Evolutionary conservation across 2,113 vertebrate genomes (phyloP).

Genomic region (Spea bombifrons): DNA sequence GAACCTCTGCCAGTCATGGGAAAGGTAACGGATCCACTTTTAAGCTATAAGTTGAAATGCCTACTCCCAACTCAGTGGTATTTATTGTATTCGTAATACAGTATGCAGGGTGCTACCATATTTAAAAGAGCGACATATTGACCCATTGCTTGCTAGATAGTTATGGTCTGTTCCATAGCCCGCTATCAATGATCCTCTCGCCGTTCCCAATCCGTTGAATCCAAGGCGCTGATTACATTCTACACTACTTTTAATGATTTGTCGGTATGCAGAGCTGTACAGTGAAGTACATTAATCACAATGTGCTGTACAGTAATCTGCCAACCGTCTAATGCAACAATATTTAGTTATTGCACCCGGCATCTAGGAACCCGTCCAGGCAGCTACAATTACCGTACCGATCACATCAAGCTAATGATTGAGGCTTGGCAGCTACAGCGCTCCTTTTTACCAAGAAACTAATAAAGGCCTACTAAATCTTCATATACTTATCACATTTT

Average conservation of each 20-base stretch:
- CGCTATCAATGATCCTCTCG: neutral
- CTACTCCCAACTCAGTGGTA: too few species aligned
- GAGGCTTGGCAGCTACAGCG: slow-evolving; percentile 65
- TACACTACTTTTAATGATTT: slow-evolving; percentile 25
- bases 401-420: slow-evolving; percentile 69
- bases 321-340: slow-evolving; percentile 62
- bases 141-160: too few species aligned
- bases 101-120: too few species aligned
- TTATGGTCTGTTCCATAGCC: neutral
- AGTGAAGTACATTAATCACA: slow-evolving; percentile 67
- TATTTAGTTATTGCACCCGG: slow-evolving; percentile 61
- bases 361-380: slow-evolving; percentile 64
- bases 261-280: slow-evolving; percentile 16
- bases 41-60: too few species aligned
- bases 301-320: slow-evolving; percentile 58
- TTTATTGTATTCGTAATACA: too few species aligned
- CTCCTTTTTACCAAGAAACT: slow-evolving; percentile 61
- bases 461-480: slow-evolving; percentile 73
- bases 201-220: neutral
- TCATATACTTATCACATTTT: slow-evolving; percentile 68
- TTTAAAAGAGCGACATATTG: too few species aligned
- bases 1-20: too few species aligned
- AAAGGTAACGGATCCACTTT: too few species aligned
- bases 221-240: neutral
- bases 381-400: slow-evolving; percentile 64